Conservation (phyloP, 2,888 invertebrate species). For the Axea sp. region DNA sequence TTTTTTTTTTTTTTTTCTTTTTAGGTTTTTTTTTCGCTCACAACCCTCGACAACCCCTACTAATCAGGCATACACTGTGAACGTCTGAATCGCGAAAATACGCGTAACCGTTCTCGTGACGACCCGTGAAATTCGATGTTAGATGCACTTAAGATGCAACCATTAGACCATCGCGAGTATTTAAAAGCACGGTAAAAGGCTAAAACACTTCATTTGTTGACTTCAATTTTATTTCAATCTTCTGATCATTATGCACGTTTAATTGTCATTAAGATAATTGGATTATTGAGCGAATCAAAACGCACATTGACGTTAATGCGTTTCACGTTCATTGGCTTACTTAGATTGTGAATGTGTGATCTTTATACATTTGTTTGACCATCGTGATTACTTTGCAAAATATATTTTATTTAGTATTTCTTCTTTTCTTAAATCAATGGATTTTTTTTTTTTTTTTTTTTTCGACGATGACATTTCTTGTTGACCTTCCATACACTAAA, state of each 20-base stretch:
- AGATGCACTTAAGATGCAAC: conserved; percentile 56
- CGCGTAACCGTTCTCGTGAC: conserved; percentile 61
- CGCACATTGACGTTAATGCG: conserved; percentile 30
- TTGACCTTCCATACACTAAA: too few relatives aligned
- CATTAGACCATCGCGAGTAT: conserved; percentile 44
- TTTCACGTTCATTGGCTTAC: conserved; percentile 33
- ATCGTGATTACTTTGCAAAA: too few relatives aligned
- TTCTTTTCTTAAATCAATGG: too few relatives aligned
- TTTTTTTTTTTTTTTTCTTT: conserved; percentile 26
- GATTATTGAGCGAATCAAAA: conserved; percentile 41
- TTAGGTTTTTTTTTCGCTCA: conserved; percentile 25
- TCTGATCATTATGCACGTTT: conserved; percentile 48
- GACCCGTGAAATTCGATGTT: conserved; percentile 65
- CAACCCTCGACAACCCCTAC: conserved; percentile 58
- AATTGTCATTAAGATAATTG: conserved; percentile 46
- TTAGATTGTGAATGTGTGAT: too few relatives aligned
- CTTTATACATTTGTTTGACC: too few relatives aligned
- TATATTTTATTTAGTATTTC: too few relatives aligned
- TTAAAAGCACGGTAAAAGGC: conserved; percentile 46
- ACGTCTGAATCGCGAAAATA: conserved; percentile 57
- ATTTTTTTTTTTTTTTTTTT: too few relatives aligned
- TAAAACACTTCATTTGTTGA: conserved; percentile 36
- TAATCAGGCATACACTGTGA: conserved; percentile 60
- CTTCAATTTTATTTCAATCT: conserved; percentile 48
- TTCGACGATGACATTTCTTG: too few relatives aligned